Base-by-base conservation (phyloP, 1,140 invertebrate genomes). In the Cephus cinctus region DNA sequence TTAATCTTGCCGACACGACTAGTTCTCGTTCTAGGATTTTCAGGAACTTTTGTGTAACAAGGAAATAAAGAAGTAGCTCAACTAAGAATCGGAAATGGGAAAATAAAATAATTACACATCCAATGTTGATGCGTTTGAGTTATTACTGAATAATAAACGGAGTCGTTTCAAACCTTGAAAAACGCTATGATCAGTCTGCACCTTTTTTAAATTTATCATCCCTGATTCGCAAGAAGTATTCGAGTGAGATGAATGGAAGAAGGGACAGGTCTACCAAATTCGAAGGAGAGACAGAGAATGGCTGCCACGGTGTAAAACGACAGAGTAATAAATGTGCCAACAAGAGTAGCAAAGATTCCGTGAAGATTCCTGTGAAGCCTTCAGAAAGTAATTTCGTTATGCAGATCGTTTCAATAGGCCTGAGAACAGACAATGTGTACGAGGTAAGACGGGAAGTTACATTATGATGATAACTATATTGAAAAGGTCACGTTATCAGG, bases 391-490 rank as follows among this genome's bases (percentile, higher is more conserved):
- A 11, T 9, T 60, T 54, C n/a, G 45, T 36, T 2, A 51, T 52
- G 31, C 57, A 55, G 20, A 55, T 57, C 23, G 45, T 60, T 22
- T 52, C 44, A 5, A 40, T 35, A 8, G 55, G 52, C 9, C 20
- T 57, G 39, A 41, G 52, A 22, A 8, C 44, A 11, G 52, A 60
- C 40, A 50, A 14, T 25, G 25, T 55, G 11, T 60, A 55, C 34
- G 55, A 60, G 57, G 55, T 60, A 21, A 5, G 15, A 27, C 25
- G 25, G 25, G n/a, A 27, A 27, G 25, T 27, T n/a, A 27, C 25
- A 27, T 27, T 27, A 27, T 6, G 25, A 27, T 27, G 14, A 30
- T 11, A 30, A n/a, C 12, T 30, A 12, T 30, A 11, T 30, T 12
- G 27, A 30, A 30, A 11, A 11, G 16, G 11, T 2, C 16, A 38